Evolutionary conservation across 2,113 vertebrate species (phyloP), one percentile per base, ranked within the genome.

Genomic region (Lipophrys pholis): DNA sequence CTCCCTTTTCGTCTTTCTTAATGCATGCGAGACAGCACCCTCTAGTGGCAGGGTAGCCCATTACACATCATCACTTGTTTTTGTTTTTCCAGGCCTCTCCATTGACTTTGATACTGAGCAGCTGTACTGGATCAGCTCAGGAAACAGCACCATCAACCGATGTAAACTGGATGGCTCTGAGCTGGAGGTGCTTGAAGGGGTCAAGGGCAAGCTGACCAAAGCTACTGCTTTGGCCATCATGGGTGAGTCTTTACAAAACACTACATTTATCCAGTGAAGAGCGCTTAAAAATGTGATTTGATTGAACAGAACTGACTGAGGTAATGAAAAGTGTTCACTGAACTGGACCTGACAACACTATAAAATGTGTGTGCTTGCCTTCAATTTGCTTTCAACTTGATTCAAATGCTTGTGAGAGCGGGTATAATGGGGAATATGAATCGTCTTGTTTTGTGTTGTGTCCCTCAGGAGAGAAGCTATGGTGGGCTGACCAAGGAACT

Each of bases 401-500:
- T 30, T 12, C 8, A 8, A 1, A 5, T 56, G 21, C 15, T 49
- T 17, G 4, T 39, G 1, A 9, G 11, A 12, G 53, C 8, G 38
- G 49, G 14, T 9, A 6, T 48, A 30, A 11, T 46, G 1, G 10
- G 48, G 35, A 42, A 5, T n/a, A 0, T 16, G 66, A 42, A 66
- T 21, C 30, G 5, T 58, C 9, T 15, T 62, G 11, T 39, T 11
- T 1, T 76, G 50, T 65, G 6, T 42, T 11, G 17, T 60, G 12
- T 71, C 35, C 45, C 63, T n/a, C 82, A 99, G 98, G 96, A 0
- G 91, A 97, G 54, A 97, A 96, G 87, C 89, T 99, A 76, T 99
- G 98, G 98, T 99, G 98, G 97, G 97, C 98, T 0, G 98, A 99
- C 78, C 97, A 99, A 86, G 96, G 95, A 63, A 96, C 96, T 0